Conservation (phyloP, 2,113 vertebrate genomes). For the Phasianus colchicus region DNA sequence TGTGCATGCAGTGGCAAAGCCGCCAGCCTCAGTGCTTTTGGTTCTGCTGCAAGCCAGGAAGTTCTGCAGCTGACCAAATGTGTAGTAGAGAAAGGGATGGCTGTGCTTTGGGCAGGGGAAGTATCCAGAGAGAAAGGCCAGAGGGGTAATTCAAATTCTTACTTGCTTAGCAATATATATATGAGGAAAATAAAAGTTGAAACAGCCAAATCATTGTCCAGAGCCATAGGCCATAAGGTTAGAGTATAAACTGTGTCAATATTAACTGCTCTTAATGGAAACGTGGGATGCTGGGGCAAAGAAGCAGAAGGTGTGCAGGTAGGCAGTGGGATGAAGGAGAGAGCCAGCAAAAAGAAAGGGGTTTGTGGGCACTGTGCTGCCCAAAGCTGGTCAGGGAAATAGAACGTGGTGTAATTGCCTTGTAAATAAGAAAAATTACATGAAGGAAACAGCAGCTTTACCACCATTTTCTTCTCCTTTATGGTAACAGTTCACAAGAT, state of each 20-base stretch:
- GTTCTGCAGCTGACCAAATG: neutral
- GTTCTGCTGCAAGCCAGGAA: neutral
- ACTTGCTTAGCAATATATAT: neutral
- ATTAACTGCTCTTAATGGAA: constrained; percentile 14
- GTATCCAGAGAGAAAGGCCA: neutral
- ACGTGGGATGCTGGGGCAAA: neutral
- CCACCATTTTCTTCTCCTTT: neutral
- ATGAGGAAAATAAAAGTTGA: neutral
- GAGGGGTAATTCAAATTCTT: neutral
- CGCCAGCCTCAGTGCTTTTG: neutral
- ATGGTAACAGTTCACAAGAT: neutral
- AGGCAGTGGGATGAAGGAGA: neutral
- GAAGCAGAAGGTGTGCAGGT: neutral
- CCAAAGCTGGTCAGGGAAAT: neutral
- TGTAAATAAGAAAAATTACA: neutral
- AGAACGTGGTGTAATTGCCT: neutral
- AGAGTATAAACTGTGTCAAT: neutral
- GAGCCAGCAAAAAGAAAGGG: neutral
- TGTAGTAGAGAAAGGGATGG: neutral
- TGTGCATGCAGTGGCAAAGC: neutral
- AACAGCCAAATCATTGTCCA: neutral
- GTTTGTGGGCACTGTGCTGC: neutral
- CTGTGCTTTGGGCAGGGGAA: neutral
- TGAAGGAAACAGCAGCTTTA: neutral
- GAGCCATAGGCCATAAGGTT: neutral